Base-by-base conservation (phyloP, 2,888 invertebrate genomes). In the Sepioteuthis lessoniana region DNA sequence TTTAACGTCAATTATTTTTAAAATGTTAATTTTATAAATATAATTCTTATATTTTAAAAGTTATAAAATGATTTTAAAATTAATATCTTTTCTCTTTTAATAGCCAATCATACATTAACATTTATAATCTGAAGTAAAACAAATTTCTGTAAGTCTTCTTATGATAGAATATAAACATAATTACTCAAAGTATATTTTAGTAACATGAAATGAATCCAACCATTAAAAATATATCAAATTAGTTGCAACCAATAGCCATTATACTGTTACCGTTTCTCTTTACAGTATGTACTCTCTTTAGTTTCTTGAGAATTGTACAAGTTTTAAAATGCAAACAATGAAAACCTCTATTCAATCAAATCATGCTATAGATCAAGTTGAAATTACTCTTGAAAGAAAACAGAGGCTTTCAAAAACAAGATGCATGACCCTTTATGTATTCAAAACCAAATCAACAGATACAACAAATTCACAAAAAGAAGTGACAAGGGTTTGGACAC, bases 331-430 rank as follows among this genome's bases (percentile, higher is more conserved):
- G 55, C 55, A 55, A 55, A 25, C 55, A 55, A 35, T n/a, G n/a
- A 76, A 76, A 76, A 55, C n/a, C 28, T 60, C 60, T 76, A 8
- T 76, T 76, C 76, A 76, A n/a, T 76, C 10, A 76, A 76, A 76
- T 35, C n/a, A 76, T 76, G 76, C 76, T 76, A n/a, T 76, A n/a
- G n/a, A 76, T 76, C 76, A 76, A 76, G n/a, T 76, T 76, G 76
- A 76, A 76, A 76, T 76, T 76, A 25, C 28, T 21, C 25, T 55
- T 55, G 55, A 55, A 2, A 35, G n/a, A 76, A 76, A 35, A n/a
- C 16, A n/a, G n/a, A 76, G n/a, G 76, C n/a, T 76, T 76, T 76
- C 76, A 76, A n/a, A 55, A 55, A 21, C 55, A 55, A n/a, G n/a
- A 76, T 76, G 76, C 76, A 76, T 76, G n/a, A 76, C 76, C 76